Evolutionary conservation across 2,113 vertebrate genomes (phyloP).

Genomic region (Lepus americanus): DNA sequence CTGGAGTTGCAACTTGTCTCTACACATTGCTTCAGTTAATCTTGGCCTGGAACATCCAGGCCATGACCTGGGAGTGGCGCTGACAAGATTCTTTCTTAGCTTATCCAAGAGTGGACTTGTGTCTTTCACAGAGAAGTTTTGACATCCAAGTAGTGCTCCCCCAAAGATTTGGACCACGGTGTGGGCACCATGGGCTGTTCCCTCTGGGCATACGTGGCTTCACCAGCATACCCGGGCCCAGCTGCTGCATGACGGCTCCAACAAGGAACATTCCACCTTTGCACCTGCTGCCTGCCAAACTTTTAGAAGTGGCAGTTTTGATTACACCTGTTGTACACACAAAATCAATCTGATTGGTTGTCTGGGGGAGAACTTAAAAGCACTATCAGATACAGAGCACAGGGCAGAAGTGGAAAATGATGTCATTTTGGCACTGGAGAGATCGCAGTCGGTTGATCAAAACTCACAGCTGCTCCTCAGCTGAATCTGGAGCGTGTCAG

Average conservation of each 20-base stretch:
- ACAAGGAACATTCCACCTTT: slow-evolving; percentile 90
- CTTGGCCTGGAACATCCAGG: slow-evolving; percentile 91
- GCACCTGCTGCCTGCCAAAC: slow-evolving; percentile 91
- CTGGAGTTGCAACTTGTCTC: slow-evolving; percentile 83
- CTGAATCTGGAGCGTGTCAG: not conserved
- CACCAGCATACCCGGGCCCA: slow-evolving; percentile 91
- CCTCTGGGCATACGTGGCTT: slow-evolving; percentile 93
- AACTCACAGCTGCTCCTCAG: not conserved
- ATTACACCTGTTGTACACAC: slow-evolving; percentile 87
- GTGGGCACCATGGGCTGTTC: slow-evolving; percentile 91
- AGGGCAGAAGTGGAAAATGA: slow-evolving; percentile 85
- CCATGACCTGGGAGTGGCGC: slow-evolving; percentile 91
- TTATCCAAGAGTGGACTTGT: slow-evolving; percentile 93
- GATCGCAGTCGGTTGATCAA: slow-evolving; percentile 65
- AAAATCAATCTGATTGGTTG: slow-evolving; percentile 83
- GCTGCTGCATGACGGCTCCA: slow-evolving; percentile 91
- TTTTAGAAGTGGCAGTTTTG: slow-evolving; percentile 90
- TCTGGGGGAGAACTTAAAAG: slow-evolving; percentile 86
- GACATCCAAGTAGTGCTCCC: slow-evolving; percentile 91
- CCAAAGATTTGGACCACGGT: slow-evolving; percentile 87
- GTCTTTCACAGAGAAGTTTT: slow-evolving; percentile 93
- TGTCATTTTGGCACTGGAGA: slow-evolving; percentile 89
- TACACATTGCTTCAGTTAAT: slow-evolving; percentile 89
- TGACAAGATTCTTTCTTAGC: slow-evolving; percentile 92
- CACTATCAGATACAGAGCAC: slow-evolving; percentile 83